phyloP scores from a whole-genome alignment of 2,797 vertebrate species.

The Sebastolobus alascanus region DNA sequence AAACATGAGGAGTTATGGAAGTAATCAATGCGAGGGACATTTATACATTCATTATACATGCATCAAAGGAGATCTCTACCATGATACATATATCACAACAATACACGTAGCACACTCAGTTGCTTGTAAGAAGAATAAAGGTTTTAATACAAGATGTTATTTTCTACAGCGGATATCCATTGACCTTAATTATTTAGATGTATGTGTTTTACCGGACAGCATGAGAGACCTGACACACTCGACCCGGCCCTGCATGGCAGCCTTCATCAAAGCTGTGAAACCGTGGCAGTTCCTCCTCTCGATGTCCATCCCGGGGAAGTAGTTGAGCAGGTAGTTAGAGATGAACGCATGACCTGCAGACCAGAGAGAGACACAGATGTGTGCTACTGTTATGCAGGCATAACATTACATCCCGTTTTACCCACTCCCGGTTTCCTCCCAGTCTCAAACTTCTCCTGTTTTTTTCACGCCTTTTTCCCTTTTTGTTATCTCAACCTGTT shows the following conservation, averaged over 20 bases:
- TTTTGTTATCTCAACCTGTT: too few species aligned
- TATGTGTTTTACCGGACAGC: conserved; percentile 87
- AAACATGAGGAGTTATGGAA: conserved; percentile 17
- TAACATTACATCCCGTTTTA: too few species aligned
- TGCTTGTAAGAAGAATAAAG: background rate
- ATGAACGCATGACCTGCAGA: conserved; percentile 88
- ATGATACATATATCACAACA: background rate
- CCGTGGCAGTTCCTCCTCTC: conserved; percentile 95
- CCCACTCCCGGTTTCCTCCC: too few species aligned
- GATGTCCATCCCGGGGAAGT: conserved; percentile 93
- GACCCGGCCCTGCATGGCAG: conserved; percentile 93
- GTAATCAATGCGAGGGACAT: background rate
- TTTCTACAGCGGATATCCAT: background rate
- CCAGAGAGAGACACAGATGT: background rate
- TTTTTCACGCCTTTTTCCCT: too few species aligned
- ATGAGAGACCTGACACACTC: conserved; percentile 92
- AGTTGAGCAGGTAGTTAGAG: conserved; percentile 93
- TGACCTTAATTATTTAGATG: background rate
- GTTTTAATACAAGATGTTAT: background rate
- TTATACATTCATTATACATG: background rate
- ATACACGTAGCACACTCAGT: background rate
- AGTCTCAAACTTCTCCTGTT: too few species aligned
- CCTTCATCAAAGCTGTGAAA: conserved; percentile 97
- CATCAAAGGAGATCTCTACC: background rate
- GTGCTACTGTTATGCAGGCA: background rate